A percentile compares a stretch with the other conserved stretches of the same genome.
Conservation (phyloP, 2,113 vertebrate species). For the Megaceryle torquata region DNA sequence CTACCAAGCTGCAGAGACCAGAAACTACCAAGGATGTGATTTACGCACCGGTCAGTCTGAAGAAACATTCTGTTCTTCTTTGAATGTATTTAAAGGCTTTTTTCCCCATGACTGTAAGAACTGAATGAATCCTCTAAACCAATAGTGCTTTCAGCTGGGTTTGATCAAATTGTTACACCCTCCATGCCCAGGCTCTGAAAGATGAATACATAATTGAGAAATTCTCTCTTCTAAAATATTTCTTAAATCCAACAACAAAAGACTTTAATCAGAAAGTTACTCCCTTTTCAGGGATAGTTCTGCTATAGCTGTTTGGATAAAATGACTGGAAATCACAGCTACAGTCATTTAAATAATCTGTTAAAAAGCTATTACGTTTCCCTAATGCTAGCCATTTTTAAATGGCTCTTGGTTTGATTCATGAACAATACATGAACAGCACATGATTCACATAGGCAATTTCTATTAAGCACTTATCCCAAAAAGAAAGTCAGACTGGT, state of each 20-base stretch:
- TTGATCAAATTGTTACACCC: slow-evolving; percentile 16
- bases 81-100: not conserved
- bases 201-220: slow-evolving; percentile 46
- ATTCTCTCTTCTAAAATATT: slow-evolving; percentile 49
- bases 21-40: not conserved
- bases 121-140: not conserved
- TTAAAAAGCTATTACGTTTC: slow-evolving; percentile 61
- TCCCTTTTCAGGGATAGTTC: slow-evolving; percentile 37
- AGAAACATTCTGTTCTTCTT: not conserved
- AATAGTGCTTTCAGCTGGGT: not conserved
- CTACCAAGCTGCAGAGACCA: not conserved
- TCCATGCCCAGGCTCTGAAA: not conserved
- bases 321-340: slow-evolving; percentile 52
- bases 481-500: slow-evolving; percentile 20
- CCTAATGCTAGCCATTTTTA: slow-evolving; percentile 50
- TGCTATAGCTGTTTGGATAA: slow-evolving; percentile 43
- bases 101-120: not conserved
- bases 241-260: slow-evolving; percentile 61
- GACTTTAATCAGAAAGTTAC: slow-evolving; percentile 53
- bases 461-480: slow-evolving; percentile 57
- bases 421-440: slow-evolving; percentile 61
- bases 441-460: slow-evolving; percentile 42
- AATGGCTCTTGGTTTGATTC: slow-evolving; percentile 52
- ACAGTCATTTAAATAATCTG: slow-evolving; percentile 65
- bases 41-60: not conserved